Conservation (phyloP, 2,797 vertebrate genomes). For the Spizella passerina region DNA sequence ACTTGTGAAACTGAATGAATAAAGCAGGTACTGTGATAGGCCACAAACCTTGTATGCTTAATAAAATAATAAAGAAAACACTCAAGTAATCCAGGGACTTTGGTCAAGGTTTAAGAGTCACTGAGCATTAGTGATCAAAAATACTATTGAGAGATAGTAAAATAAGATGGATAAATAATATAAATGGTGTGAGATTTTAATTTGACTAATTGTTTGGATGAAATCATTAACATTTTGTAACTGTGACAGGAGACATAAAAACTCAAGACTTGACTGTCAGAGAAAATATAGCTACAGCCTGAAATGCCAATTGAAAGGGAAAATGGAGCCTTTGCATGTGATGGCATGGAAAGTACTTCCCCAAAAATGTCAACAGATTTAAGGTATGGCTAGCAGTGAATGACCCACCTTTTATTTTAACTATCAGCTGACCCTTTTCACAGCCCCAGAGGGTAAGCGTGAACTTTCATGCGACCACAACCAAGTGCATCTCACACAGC, state of each 20-base stretch:
- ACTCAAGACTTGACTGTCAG: not conserved
- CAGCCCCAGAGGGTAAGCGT: not conserved
- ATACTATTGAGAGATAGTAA: not conserved
- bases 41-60: not conserved
- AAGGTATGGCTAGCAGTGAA: not conserved
- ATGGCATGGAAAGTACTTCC: not conserved
- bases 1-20: not conserved
- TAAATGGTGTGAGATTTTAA: not conserved
- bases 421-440: not conserved
- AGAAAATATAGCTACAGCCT: not conserved
- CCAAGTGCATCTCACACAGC: fast-evolving
- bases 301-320: not conserved
- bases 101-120: not conserved
- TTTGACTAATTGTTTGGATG: not conserved
- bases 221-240: not conserved
- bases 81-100: not conserved
- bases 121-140: not conserved
- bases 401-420: slow-evolving; percentile 1
- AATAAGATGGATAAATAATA: not conserved
- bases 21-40: not conserved
- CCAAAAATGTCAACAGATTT: not conserved
- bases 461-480: not conserved
- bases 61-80: not conserved
- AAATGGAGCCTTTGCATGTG: not conserved
- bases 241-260: not conserved